Conservation (phyloP, 2,888 invertebrate genomes). For the Prosopocoilus inquinatus region DNA sequence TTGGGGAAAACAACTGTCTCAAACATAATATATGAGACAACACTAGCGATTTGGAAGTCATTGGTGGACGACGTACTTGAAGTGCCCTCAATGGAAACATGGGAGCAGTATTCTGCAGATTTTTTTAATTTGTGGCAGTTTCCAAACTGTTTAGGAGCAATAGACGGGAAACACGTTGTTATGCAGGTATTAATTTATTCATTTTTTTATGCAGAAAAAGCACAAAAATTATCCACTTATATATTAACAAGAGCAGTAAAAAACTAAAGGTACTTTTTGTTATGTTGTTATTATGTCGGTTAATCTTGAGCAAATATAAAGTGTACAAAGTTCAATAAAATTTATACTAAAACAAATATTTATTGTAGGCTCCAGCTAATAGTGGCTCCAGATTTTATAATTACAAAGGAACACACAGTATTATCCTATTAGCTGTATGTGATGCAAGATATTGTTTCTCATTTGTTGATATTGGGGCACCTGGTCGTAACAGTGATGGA, state of each 20-base stretch:
- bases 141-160: slow-evolving; percentile 29
- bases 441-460: slow-evolving; percentile 25
- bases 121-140: slow-evolving; percentile 27
- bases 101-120: neutral
- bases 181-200: slow-evolving; percentile 19
- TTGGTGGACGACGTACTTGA: no score
- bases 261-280: no score
- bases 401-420: slow-evolving; percentile 24
- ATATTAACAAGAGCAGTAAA: no score
- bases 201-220: no score
- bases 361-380: slow-evolving; percentile 16
- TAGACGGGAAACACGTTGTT: slow-evolving; percentile 25
- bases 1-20: no score
- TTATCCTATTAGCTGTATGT: slow-evolving; percentile 24
- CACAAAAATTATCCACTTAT: no score
- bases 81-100: neutral
- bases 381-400: slow-evolving; percentile 25
- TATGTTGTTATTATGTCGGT: no score
- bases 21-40: no score
- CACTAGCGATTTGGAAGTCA: no score
- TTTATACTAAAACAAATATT: no score
- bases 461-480: slow-evolving; percentile 20
- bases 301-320: no score
- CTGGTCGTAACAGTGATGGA: slow-evolving; percentile 33
- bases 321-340: no score